phyloP scores from a whole-genome alignment of 2,113 vertebrate genomes.

The Catharus minimus region DNA sequence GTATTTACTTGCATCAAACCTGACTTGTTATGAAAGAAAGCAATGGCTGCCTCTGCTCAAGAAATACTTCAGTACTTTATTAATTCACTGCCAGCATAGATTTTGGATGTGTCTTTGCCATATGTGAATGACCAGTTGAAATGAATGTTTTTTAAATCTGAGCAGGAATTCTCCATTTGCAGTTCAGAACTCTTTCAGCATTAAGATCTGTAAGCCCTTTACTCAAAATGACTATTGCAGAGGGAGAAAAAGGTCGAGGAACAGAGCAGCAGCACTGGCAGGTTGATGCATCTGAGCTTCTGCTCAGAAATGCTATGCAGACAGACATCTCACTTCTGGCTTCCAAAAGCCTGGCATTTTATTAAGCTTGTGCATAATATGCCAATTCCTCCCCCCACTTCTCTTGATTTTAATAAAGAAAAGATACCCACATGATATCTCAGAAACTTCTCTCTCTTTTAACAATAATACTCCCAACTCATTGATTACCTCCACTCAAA shows the following conservation, averaged over 20 bases:
- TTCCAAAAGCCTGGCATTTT: neutral
- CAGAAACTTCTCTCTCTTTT: neutral
- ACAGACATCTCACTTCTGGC: neutral
- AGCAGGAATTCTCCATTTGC: neutral
- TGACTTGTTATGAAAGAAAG: constrained; percentile 20
- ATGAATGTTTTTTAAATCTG: neutral
- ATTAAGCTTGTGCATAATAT: neutral
- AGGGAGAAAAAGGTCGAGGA: neutral
- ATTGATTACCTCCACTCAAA: neutral
- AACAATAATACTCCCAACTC: neutral
- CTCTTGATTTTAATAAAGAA: neutral
- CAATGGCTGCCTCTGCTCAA: neutral
- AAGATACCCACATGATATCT: rapidly evolving
- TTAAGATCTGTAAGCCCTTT: neutral
- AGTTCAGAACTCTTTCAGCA: neutral
- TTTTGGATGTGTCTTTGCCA: neutral
- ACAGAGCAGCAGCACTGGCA: neutral
- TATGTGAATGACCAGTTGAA: neutral
- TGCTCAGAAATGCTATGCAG: neutral
- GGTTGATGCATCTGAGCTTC: neutral
- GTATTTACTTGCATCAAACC: neutral
- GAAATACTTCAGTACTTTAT: neutral
- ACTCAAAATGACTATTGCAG: neutral
- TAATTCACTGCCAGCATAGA: neutral
- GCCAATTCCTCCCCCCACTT: rapidly evolving